phyloP scores from a whole-genome alignment of 2,113 vertebrate species.

The Malurus cyaneus region DNA sequence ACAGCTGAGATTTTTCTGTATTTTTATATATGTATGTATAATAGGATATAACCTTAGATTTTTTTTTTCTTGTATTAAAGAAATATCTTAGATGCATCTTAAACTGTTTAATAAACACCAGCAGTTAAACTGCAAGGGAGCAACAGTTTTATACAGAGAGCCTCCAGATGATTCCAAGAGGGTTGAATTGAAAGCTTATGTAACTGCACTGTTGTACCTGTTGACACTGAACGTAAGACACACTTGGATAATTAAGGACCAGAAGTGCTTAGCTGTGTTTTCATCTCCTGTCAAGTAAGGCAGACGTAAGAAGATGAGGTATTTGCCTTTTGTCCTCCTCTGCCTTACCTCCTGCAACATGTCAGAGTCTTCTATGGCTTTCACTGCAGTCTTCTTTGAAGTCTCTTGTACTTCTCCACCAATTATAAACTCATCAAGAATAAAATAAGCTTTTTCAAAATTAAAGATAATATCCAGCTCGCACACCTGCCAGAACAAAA shows the following conservation, averaged over 20 bases:
- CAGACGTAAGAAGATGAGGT: neutral
- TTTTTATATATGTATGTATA: neutral
- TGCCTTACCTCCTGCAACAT: slow-evolving; percentile 90
- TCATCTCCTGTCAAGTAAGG: neutral
- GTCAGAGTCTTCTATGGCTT: slow-evolving; percentile 86
- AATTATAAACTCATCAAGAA: slow-evolving; percentile 93
- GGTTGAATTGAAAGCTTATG: neutral
- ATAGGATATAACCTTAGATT: neutral
- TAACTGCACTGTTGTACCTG: neutral
- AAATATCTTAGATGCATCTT: neutral
- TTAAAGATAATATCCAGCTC: slow-evolving; percentile 97
- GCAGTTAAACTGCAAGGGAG: neutral
- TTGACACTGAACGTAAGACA: neutral
- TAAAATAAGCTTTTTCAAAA: slow-evolving; percentile 96
- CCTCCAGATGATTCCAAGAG: neutral
- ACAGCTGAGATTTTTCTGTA: neutral
- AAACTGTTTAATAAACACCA: neutral
- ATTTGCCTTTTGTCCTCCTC: neutral
- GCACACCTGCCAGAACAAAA: slow-evolving; percentile 82
- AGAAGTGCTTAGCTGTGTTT: neutral
- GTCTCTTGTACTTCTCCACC: slow-evolving; percentile 92
- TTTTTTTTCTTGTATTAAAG: neutral
- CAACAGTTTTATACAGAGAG: neutral
- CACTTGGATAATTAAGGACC: neutral
- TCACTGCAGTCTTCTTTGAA: slow-evolving; percentile 82